Evolutionary conservation across 2,113 vertebrate genomes (phyloP), one percentile per base, ranked within the genome.

Genomic region (Oxygymnocypris stewartii): DNA sequence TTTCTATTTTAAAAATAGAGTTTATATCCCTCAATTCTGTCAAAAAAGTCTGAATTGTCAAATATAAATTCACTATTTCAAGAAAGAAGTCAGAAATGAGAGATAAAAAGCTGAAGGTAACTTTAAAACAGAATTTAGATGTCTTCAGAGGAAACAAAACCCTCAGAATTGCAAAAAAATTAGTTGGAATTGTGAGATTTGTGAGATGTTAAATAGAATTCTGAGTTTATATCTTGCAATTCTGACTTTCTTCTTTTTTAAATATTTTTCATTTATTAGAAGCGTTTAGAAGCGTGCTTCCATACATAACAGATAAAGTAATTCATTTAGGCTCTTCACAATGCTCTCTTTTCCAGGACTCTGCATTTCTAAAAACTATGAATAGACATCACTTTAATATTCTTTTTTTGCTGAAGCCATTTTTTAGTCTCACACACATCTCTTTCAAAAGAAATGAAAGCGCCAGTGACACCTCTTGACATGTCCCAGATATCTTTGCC

Each of bases 401-500:
- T 86, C 12, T 28, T 25, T 71, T 84, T 54, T 61, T 61, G 31
- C 69, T 85, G 12, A 82, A 59, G 73, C 71, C 14, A 18, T 79
- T 86, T 74, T 85, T 67, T 7, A 57, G 40, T 12, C 47, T 31
- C 51, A 25, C 54, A n/a, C 65, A 59, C 47, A 16, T 86, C 73
- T 84, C 65, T 79, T 78, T 87, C 35, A 81, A 54, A 88, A 79
- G 65, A 54, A 87, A 84, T 81, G 42, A 88, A 88, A 85, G 59
- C 71, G 77, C 40, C 67, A 42, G 20, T 85, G 78, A 86, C 84
- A 86, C 79, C 61, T 59, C 78, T 82, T 88, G 84, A 81, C 84
- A 87, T 76, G 88, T 89, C 82, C 85, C 79, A 82, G 54, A 86
- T 82, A 86, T 76, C 54, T 59, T 82, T 65, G 82, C 37, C 59